Evolutionary conservation across 2,797 vertebrate genomes (phyloP).

Genomic region (Spinibarbus caldwelli): DNA sequence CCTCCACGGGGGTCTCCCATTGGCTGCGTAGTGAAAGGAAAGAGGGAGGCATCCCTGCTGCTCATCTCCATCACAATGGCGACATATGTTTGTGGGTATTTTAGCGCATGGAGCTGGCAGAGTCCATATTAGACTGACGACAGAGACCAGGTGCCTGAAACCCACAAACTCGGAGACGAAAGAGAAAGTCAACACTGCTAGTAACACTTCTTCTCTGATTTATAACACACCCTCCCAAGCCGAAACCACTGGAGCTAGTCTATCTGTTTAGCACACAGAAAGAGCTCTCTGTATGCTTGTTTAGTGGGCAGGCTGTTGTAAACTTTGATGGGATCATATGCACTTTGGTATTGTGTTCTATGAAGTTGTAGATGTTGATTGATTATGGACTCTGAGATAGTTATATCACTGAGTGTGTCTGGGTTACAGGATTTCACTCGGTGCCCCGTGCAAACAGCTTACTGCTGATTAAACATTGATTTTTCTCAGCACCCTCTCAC

Average conservation of each 20-base stretch:
- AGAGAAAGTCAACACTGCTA: constrained; percentile 56
- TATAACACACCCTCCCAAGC: constrained; percentile 33
- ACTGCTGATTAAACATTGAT: constrained; percentile 76
- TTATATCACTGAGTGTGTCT: constrained; percentile 63
- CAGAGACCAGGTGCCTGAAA: constrained; percentile 82
- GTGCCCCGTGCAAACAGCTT: constrained; percentile 66
- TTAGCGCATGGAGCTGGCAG: constrained; percentile 75
- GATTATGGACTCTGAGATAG: constrained; percentile 54
- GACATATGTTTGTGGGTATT: constrained; percentile 87
- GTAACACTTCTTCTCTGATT: constrained; percentile 42
- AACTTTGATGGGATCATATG: constrained; percentile 54
- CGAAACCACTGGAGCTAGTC: constrained; percentile 34
- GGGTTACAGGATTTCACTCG: constrained; percentile 55
- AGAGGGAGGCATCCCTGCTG: constrained; percentile 74
- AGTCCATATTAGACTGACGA: constrained; percentile 66
- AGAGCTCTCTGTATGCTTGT: constrained; percentile 34
- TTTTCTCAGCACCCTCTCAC: constrained; percentile 65
- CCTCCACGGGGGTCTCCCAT: constrained; percentile 62
- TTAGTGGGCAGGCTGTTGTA: constrained; percentile 43
- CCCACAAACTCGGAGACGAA: constrained; percentile 55
- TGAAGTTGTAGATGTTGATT: constrained; percentile 58
- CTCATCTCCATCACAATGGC: constrained; percentile 84
- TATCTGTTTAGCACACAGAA: constrained; percentile 46
- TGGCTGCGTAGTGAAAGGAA: constrained; percentile 71
- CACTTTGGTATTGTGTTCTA: constrained; percentile 53